Evolutionary conservation across 37 sponge, comb jelly and placozoan species (phyloP), one percentile per base, ranked within the genome.

Genomic region (Petrosia ficiformis): DNA sequence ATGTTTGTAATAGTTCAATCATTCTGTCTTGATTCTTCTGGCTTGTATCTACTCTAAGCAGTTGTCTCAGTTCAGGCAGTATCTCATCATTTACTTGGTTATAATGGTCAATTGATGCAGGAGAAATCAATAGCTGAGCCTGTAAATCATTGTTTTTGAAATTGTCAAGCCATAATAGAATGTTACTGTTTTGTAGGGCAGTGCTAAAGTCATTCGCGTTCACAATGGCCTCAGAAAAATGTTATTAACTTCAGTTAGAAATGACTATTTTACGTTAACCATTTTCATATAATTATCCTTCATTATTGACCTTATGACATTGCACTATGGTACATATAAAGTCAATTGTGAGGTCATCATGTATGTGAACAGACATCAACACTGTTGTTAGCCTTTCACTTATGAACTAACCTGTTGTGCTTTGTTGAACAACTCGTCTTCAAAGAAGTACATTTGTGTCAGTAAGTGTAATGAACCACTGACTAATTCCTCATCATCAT

Each of bases 111-210:
- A 61, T 1, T 3, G 84, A 76, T 40, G 68, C 34, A 2, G 33
- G 16, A 44, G 77, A 39, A 3, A 60, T 11, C 39, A 84, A 66
- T 35, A 84, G 72, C 52, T 84, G 72, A 38, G 67, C 61, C 67
- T 81, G 74, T 19, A 19, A 48, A 48, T 19, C 8, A 19, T n/a
- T n/a, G n/a, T n/a, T n/a, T n/a, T n/a, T n/a, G n/a, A n/a, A n/a
- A n/a, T n/a, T n/a, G n/a, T n/a, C n/a, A n/a, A n/a, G n/a, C n/a
- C n/a, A n/a, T n/a, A n/a, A n/a, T n/a, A n/a, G n/a, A n/a, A n/a
- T n/a, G n/a, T n/a, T n/a, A n/a, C n/a, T n/a, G n/a, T n/a, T n/a
- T n/a, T n/a, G n/a, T n/a, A n/a, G n/a, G n/a, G n/a, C n/a, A n/a
- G n/a, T n/a, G n/a, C n/a, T n/a, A n/a, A n/a, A n/a, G n/a, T n/a